Evolutionary conservation across 2,113 vertebrate genomes (phyloP).

Genomic region (Ictalurus punctatus): DNA sequence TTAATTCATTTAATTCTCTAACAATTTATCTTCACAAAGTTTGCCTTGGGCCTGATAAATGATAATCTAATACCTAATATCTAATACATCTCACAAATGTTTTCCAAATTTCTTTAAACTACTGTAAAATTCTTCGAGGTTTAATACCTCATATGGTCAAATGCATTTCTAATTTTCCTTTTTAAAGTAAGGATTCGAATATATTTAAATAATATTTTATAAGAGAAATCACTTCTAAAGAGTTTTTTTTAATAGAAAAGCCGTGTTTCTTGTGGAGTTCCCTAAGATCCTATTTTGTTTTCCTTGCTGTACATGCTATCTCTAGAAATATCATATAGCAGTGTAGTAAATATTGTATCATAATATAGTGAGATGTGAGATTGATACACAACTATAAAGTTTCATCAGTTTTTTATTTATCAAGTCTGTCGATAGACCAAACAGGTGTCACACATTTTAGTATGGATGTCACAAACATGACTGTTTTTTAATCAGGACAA

Average conservation of each 20-base stretch:
- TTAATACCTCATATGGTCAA: too few species aligned
- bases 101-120: background rate
- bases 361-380: background rate
- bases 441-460: background rate
- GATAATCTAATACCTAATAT: background rate
- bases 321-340: too few species aligned
- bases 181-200: too few species aligned
- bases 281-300: background rate
- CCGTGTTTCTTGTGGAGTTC: background rate
- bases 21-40: background rate
- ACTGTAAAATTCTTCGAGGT: background rate
- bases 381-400: background rate
- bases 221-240: too few species aligned
- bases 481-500: too few species aligned
- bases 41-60: background rate
- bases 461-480: background rate
- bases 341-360: too few species aligned
- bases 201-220: too few species aligned
- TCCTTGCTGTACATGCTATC: background rate
- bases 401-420: background rate
- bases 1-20: background rate
- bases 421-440: background rate
- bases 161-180: too few species aligned
- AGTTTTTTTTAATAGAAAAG: too few species aligned
- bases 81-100: background rate